Percentiles rank a stretch among this genome's conserved stretches.
phyloP scores from a whole-genome alignment of 1,140 invertebrate genomes.

The Nymphalis io region DNA sequence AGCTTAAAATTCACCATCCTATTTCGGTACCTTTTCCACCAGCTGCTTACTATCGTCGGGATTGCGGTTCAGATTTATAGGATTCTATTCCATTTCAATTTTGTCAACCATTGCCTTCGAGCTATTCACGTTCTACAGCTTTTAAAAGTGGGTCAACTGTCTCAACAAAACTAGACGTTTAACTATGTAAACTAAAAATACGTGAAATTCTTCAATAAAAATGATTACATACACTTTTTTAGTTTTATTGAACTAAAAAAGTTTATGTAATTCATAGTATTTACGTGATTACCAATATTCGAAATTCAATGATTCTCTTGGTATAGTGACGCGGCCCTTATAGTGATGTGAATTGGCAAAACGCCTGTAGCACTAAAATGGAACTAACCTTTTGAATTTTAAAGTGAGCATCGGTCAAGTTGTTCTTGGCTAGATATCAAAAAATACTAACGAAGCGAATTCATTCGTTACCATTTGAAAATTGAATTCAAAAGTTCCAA shows the following conservation, averaged over 20 bases:
- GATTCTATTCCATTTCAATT: constrained; percentile 32
- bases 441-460: constrained; percentile 27
- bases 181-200: constrained; percentile 10
- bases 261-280: background rate
- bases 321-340: constrained; percentile 28
- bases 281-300: background rate
- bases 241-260: constrained; percentile 16
- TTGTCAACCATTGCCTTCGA: constrained; percentile 43
- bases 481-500: background rate
- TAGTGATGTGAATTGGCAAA: constrained; percentile 37
- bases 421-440: constrained; percentile 42
- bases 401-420: constrained; percentile 38
- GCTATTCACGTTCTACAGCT: constrained; percentile 46
- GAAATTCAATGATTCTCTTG: constrained; percentile 3
- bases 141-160: constrained; percentile 51
- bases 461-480: constrained; percentile 11
- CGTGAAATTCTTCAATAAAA: background rate
- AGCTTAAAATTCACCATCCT: constrained; percentile 2
- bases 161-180: constrained; percentile 39
- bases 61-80: constrained; percentile 27
- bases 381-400: constrained; percentile 40
- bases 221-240: too few relatives aligned
- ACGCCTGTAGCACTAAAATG: constrained; percentile 35
- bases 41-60: constrained; percentile 11
- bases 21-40: constrained; percentile 4